These are phyloP conservation scores for Drosophila demipolita DNA, from an alignment of 2,888 invertebrate species.

Conservation along the genomic window DNA sequence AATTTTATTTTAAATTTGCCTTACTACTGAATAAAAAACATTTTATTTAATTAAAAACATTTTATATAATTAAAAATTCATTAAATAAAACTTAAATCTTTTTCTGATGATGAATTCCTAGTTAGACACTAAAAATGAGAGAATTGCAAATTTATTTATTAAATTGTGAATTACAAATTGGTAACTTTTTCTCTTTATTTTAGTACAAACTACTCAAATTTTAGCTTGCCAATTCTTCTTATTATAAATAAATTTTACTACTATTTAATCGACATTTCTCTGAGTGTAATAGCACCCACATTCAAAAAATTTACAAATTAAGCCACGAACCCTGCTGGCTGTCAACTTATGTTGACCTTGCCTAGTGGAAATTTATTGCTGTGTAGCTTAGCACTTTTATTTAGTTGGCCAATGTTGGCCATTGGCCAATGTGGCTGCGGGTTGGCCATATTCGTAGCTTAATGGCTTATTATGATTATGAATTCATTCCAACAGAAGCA, in stretches of 20 bases:
- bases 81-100: not conserved
- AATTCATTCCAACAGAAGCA: slow-evolving; percentile 55
- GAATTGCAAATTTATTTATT: not conserved
- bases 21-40: not conserved
- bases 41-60: not conserved
- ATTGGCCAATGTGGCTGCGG: slow-evolving; percentile 21
- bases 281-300: not conserved
- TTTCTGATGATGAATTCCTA: not conserved
- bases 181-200: not conserved
- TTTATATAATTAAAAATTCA: no score
- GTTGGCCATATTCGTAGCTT: slow-evolving; percentile 22
- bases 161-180: not conserved
- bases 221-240: no score
- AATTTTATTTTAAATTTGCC: not conserved
- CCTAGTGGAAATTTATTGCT: slow-evolving; percentile 63
- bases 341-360: slow-evolving; percentile 30
- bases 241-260: no score
- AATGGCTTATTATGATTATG: slow-evolving; percentile 74
- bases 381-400: slow-evolving; percentile 57
- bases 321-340: slow-evolving; percentile 23
- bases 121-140: not conserved
- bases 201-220: not conserved
- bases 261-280: not conserved
- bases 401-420: slow-evolving; percentile 20
- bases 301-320: slow-evolving; percentile 7